Evolutionary conservation across 2,113 vertebrate genomes (phyloP), one percentile per base, ranked within the genome.

Genomic region (Aegypius monachus): DNA sequence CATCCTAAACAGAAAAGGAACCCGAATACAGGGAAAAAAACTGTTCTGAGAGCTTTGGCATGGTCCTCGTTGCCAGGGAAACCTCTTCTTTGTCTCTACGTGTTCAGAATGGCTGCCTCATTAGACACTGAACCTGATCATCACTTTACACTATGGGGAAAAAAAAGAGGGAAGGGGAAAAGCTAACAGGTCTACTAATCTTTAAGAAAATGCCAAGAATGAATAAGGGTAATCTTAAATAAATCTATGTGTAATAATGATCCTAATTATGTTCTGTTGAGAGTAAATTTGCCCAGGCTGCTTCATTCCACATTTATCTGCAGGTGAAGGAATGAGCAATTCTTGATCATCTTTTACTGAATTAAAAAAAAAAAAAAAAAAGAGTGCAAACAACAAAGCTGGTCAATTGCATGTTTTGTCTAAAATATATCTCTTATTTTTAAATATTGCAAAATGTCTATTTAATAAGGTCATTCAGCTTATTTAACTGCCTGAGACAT

Each of bases 41-140:
- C 96, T 86, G 97, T 96, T 98, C 93, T 90, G 88, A 97, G 96
- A 97, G 98, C 96, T 98, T 97, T 98, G 97, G 95, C 97, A 97
- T 97, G 97, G 97, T 91, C 92, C 95, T 90, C 7, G 98, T 98
- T 98, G 98, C 98, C 96, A 98, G 68, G 98, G 98, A 98, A 98
- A 98, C 98, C 97, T 98, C 97, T 52, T 97, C 98, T 98, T 98
- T 98, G 98, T 98, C 98, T 98, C 97, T 98, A 98, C 97, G 98
- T 98, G 98, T 98, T 98, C 96, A 81, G 98, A 98, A 98, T 98
- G 97, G 96, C 97, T 97, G 95, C 95, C 90, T 98, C 97, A 95
- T 98, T 98, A 98, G 97, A 96, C 90, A 82, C 93, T 96, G 96
- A 97, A 95, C 95, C 95, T 96, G 92, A 97, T 91, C 94, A 94